Percentiles rank a stretch among this genome's conserved stretches.
phyloP scores from a whole-genome alignment of 2,888 invertebrate species.

The Horisme vitalbata region DNA sequence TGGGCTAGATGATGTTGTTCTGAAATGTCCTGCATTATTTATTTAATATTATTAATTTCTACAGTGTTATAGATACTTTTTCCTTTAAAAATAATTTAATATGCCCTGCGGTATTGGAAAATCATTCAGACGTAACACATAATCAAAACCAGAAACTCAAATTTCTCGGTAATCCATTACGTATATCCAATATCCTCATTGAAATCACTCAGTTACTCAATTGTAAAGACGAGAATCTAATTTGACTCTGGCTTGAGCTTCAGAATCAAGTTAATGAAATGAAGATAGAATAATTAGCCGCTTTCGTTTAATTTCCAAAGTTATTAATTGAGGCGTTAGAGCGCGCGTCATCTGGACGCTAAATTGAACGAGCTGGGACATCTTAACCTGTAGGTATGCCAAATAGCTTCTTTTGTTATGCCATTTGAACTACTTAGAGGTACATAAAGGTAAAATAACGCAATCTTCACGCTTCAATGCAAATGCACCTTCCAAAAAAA shows the following conservation, averaged over 20 bases:
- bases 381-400: slow-evolving; percentile 30
- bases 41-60: no score
- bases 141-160: slow-evolving; percentile 5
- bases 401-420: slow-evolving; percentile 28
- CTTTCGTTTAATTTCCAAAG: slow-evolving; percentile 74
- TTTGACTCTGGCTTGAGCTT: slow-evolving; percentile 43
- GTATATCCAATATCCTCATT: slow-evolving; percentile 6
- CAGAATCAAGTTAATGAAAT: slow-evolving; percentile 61
- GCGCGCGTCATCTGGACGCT: slow-evolving; percentile 64
- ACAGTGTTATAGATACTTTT: no score
- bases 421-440: no score
- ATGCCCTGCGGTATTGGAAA: neutral
- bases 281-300: slow-evolving; percentile 75
- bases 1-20: no score
- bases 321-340: slow-evolving; percentile 75
- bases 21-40: no score
- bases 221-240: slow-evolving; percentile 39
- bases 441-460: no score
- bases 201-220: slow-evolving; percentile 4
- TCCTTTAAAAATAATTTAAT: no score
- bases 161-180: slow-evolving; percentile 3
- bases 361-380: slow-evolving; percentile 35
- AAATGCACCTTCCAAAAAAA: no score
- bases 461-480: no score
- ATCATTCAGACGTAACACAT: neutral